Conservation (phyloP, 2,797 vertebrate species). For the Eidolon dupreanum region DNA sequence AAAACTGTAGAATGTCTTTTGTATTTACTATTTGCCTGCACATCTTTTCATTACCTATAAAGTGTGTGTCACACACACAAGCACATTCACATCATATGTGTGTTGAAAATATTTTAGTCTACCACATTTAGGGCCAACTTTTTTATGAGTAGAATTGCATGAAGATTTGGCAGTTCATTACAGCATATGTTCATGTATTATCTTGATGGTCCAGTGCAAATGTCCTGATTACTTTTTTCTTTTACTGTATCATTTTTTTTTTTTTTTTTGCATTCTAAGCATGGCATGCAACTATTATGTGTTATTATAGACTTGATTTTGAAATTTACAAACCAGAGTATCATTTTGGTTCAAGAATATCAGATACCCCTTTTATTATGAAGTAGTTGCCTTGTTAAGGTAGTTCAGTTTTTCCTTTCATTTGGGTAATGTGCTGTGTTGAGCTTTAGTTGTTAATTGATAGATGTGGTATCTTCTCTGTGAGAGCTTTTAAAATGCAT, state of each 20-base stretch:
- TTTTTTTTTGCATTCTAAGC: conserved; percentile 55
- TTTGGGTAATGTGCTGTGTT: conserved; percentile 74
- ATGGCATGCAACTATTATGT: conserved; percentile 12
- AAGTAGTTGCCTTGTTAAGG: conserved; percentile 23
- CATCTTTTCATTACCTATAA: neutral
- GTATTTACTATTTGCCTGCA: conserved; percentile 9
- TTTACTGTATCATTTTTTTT: conserved; percentile 4
- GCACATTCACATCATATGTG: neutral
- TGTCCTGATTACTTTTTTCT: conserved; percentile 28
- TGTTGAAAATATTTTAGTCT: conserved; percentile 26
- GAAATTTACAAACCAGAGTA: conserved; percentile 37
- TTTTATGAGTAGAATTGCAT: conserved; percentile 34
- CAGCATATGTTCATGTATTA: conserved; percentile 44
- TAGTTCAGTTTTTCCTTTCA: conserved; percentile 42
- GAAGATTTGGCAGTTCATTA: conserved; percentile 40
- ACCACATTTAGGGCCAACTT: conserved; percentile 29
- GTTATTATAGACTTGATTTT: conserved; percentile 56
- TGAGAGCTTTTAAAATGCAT: conserved; percentile 98
- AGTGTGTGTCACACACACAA: neutral
- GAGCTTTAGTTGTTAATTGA: conserved; percentile 87
- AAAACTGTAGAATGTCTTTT: conserved; percentile 24
- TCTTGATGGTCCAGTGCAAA: conserved; percentile 25
- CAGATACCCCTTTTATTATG: conserved; percentile 8
- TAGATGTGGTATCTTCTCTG: conserved; percentile 87
- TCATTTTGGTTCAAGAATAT: conserved; percentile 50